Base-by-base conservation (phyloP, 2,113 vertebrate genomes). In the Saimiri boliviensis region DNA sequence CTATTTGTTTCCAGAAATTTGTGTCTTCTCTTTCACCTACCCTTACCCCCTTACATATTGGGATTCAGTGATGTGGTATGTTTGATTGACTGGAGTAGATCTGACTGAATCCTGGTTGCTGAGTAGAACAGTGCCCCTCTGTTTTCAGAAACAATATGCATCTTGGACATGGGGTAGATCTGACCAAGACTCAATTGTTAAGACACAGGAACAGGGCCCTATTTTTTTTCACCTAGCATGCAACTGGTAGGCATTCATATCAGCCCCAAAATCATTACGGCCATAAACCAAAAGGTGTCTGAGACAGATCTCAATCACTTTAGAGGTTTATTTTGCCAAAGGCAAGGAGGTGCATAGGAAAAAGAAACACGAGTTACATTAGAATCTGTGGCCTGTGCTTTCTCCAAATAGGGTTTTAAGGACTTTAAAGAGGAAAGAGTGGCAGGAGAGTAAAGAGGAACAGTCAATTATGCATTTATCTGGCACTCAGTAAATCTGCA, bases 31-130 rank as follows among this genome's bases (percentile, higher is more conserved):
- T 70, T 68, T 80, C 3, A 5, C 30, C 8, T 1, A 13, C 23
- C 10, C 20, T 60, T 8, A 0, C 0, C 27, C 0, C 19, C 35
- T 92, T 79, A 12, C 14, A 32, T 20, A 7, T 2, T 32, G 8
- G 35, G 49, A 79, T 79, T 76, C 56, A 85, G 5, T 35, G n/a
- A n/a, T 42, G 27, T 3, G 1, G 14, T 60, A 68, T 32, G 14
- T 71, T 71, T 70, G 25, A 32, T 6, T 9, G 1, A 93, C 54
- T 63, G 2, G 54, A 27, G 17, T 52, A 13, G 52, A 79, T 21
- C 32, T 85, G 47, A 1, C 16, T 25, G 19, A 88, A 49, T 66
- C 8, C 70, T 0, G 8, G 32, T 32, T 73, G 21, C 52, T 63
- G 45, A 14, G 20, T 56, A 60, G 42, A 86, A 86, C 12, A 54